Conservation (phyloP, 2,888 invertebrate genomes). For the Leptopilina myrica region DNA sequence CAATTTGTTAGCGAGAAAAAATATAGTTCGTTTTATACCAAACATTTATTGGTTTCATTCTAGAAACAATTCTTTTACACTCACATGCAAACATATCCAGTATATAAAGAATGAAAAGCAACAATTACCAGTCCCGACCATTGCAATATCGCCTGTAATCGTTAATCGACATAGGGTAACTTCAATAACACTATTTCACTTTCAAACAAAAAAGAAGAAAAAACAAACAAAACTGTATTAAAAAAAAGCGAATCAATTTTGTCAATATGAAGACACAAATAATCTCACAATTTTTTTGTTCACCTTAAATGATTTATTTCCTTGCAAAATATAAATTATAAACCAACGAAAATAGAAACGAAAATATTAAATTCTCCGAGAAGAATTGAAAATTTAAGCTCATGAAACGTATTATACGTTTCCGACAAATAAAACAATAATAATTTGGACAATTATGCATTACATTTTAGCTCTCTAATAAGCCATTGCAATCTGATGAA, state of each 20-base stretch:
- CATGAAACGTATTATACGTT: not conserved
- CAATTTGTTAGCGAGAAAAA: constrained; percentile 56
- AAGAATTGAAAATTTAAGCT: not conserved
- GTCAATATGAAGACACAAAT: constrained; percentile 36
- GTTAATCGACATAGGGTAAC: constrained; percentile 52
- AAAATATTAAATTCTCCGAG: not conserved
- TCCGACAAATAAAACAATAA: not conserved
- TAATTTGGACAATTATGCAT: not conserved
- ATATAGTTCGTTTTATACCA: constrained; percentile 57
- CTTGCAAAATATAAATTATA: not conserved
- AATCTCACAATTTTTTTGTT: not conserved
- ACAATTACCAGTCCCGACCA: not conserved
- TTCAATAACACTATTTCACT: constrained; percentile 42
- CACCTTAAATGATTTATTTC: not conserved
- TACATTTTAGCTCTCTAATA: constrained; percentile 15
- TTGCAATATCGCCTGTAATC: constrained; percentile 44
- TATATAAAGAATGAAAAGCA: not conserved
- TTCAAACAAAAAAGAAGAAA: not conserved
- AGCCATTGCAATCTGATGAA: constrained; percentile 21
- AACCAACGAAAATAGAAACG: too few species aligned
- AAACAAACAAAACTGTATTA: not conserved
- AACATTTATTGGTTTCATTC: constrained; percentile 67
- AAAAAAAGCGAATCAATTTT: constrained; percentile 40
- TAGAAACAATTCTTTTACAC: constrained; percentile 65
- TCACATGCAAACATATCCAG: constrained; percentile 41